Percentiles rank a stretch among this genome's conserved stretches.
Evolutionary conservation across 2,797 vertebrate genomes (phyloP).

Genomic region (Nyctalus aviator): DNA sequence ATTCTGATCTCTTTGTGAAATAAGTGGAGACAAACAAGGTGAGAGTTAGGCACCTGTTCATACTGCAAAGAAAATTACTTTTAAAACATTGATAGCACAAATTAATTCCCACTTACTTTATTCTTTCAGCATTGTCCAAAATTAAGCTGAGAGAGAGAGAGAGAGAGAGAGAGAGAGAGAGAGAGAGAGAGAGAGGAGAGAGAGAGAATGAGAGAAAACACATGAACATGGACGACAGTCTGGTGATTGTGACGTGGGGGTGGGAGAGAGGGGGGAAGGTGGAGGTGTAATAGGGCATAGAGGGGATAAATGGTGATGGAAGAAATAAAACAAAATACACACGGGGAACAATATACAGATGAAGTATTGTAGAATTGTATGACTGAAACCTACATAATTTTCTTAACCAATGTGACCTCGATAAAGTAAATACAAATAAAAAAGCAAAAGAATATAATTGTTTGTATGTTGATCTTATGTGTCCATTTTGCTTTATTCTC

Average conservation of each 20-base stretch:
- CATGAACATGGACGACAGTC: not conserved
- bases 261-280: not conserved
- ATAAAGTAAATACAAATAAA: not conserved
- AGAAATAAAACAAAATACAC: not conserved
- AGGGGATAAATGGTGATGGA: not conserved
- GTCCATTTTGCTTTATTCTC: not conserved
- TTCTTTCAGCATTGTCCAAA: not conserved
- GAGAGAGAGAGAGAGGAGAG: not conserved
- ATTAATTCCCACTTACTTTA: not conserved
- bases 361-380: not conserved
- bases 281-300: not conserved
- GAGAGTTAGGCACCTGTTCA: not conserved
- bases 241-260: not conserved
- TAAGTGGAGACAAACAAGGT: not conserved
- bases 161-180: too few relatives aligned
- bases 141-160: not conserved
- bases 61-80: not conserved
- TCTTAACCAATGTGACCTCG: not conserved
- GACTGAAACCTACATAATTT: not conserved
- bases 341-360: not conserved
- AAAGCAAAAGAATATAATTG: not conserved
- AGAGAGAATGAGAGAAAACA: not conserved
- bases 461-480: not conserved
- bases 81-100: not conserved
- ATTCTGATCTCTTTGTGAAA: constrained; percentile 4